Conservation (phyloP, 2,113 vertebrate species). For the Anhinga anhinga region DNA sequence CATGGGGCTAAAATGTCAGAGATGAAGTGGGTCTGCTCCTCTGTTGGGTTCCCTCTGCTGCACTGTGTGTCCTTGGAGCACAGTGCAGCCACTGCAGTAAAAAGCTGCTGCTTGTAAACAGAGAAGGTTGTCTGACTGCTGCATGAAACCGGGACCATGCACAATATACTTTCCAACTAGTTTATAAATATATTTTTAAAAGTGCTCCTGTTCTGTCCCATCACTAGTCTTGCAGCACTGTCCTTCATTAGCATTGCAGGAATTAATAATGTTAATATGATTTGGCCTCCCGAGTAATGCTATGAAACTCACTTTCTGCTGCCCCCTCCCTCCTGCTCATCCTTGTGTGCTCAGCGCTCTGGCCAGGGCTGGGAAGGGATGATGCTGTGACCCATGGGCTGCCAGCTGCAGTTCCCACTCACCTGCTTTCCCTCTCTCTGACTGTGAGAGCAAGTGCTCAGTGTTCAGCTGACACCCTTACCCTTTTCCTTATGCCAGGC, state of each 20-base stretch:
- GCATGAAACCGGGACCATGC: background rate
- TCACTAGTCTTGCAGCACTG: background rate
- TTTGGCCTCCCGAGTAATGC: background rate
- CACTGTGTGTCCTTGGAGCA: background rate
- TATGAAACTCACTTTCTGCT: background rate
- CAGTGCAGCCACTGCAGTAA: fast-evolving
- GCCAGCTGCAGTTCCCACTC: background rate
- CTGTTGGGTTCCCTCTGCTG: background rate
- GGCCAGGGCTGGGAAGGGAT: background rate
- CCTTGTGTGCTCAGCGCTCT: background rate
- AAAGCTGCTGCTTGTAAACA: background rate
- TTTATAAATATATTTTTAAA: background rate
- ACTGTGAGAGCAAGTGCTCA: background rate
- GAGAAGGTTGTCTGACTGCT: background rate
- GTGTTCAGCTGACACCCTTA: background rate
- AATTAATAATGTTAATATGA: background rate
- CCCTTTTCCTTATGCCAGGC: background rate
- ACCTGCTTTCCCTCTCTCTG: background rate
- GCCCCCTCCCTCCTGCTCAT: background rate
- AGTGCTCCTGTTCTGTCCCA: background rate
- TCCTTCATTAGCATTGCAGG: background rate
- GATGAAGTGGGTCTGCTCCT: background rate
- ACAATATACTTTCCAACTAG: background rate
- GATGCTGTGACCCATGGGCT: background rate
- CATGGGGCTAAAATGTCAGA: background rate